Evolutionary conservation across 1,140 invertebrate genomes (phyloP).

Genomic region (Drosophila busckii): DNA sequence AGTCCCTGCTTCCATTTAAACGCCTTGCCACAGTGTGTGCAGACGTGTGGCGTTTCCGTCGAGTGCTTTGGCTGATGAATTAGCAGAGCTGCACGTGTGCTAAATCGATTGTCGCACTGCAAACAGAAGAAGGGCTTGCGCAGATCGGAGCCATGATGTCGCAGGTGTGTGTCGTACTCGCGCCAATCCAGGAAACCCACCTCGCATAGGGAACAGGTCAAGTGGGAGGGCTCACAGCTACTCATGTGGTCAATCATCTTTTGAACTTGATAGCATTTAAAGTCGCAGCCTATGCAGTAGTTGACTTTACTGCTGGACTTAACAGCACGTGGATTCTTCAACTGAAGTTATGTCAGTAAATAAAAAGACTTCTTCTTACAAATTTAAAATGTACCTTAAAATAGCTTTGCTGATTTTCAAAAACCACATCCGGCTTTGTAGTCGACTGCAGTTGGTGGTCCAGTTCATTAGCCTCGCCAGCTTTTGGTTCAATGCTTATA

Average conservation of each 20-base stretch:
- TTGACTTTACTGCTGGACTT: conserved; percentile 75
- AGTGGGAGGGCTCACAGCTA: conserved; percentile 79
- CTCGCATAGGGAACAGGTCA: conserved; percentile 80
- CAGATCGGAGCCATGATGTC: conserved; percentile 79
- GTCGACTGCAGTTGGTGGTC: conserved; percentile 14
- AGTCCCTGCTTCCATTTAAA: conserved; percentile 84
- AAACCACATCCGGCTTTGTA: conserved; percentile 47
- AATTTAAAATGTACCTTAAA: conserved; percentile 50
- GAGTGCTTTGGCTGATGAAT: conserved; percentile 82
- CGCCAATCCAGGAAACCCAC: conserved; percentile 78
- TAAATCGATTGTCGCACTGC: conserved; percentile 80
- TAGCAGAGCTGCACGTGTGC: conserved; percentile 80
- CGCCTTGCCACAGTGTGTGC: conserved; percentile 81
- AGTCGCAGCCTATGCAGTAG: conserved; percentile 77
- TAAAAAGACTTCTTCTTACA: too few relatives aligned
- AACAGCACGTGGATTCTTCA: conserved; percentile 55
- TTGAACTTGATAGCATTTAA: conserved; percentile 77
- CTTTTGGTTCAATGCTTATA: conserved; percentile 5
- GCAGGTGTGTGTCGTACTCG: conserved; percentile 79
- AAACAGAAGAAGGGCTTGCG: conserved; percentile 81
- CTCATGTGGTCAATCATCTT: conserved; percentile 79
- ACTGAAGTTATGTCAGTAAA: conserved; percentile 11
- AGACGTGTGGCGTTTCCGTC: conserved; percentile 81
- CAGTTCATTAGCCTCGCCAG: conserved; percentile 15
- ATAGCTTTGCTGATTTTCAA: conserved; percentile 63